Percentiles rank a stretch among this genome's conserved stretches.
These are phyloP conservation scores for Syrrhaptes paradoxus DNA, from an alignment of 2,113 vertebrate species.

Conservation along the genomic window DNA sequence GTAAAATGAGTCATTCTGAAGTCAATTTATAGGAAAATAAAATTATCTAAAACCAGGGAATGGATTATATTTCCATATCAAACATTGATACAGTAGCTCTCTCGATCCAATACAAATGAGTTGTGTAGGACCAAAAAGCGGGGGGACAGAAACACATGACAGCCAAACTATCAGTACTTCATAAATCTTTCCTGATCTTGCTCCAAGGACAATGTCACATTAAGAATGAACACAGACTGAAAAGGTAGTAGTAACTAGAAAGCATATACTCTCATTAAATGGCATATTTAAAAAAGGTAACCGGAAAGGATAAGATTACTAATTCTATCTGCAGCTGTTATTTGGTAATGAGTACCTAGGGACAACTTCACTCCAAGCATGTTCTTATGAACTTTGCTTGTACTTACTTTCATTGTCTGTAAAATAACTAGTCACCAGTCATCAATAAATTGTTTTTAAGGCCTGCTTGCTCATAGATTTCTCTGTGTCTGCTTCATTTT, in stretches of 20 bases:
- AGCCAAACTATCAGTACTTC: neutral
- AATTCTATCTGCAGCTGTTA: neutral
- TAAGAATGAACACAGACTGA: neutral
- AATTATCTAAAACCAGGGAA: neutral
- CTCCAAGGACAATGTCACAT: neutral
- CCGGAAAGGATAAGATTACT: neutral
- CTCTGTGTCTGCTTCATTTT: neutral
- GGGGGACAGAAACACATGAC: neutral
- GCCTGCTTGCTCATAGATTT: neutral
- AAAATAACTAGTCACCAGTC: neutral
- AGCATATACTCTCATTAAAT: neutral
- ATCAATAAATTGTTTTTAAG: constrained; percentile 23
- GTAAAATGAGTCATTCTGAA: neutral
- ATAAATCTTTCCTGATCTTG: neutral
- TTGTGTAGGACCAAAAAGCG: neutral
- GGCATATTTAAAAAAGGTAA: neutral
- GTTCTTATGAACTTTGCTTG: neutral
- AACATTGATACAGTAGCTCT: neutral
- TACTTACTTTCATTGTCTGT: neutral
- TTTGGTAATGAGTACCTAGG: neutral
- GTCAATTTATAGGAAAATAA: neutral
- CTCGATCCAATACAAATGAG: neutral
- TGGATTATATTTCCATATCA: neutral
- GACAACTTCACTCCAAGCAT: neutral
- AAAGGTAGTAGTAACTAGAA: constrained; percentile 15